phyloP scores from a whole-genome alignment of 2,797 vertebrate genomes.

The Diplodus puntazzo region DNA sequence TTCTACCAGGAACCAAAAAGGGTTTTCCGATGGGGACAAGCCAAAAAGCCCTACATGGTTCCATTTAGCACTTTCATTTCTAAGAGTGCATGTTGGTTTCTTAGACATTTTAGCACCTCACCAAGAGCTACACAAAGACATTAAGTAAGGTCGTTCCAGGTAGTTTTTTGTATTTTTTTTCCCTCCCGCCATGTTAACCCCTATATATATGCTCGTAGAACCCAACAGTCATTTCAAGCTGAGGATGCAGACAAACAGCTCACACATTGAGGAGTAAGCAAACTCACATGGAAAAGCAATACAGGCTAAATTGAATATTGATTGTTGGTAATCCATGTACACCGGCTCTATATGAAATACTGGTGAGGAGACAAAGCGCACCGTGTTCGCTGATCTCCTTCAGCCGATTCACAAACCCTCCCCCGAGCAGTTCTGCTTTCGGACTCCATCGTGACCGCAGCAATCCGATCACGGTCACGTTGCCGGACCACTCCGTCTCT shows the following conservation, averaged over 20 bases:
- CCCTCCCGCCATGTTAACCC: background rate
- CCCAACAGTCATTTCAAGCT: conserved; percentile 19
- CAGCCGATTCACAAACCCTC: conserved; percentile 42
- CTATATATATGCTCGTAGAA: conserved; percentile 15
- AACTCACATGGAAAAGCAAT: conserved; percentile 31
- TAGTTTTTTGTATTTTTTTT: conserved; percentile 5
- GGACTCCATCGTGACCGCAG: conserved; percentile 43
- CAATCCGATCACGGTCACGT: conserved; percentile 44
- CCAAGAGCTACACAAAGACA: conserved; percentile 28
- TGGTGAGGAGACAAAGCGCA: conserved; percentile 51
- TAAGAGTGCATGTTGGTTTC: background rate
- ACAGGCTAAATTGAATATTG: conserved; percentile 74
- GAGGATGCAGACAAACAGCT: conserved; percentile 44
- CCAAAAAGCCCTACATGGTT: too few species aligned
- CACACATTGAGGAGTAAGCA: conserved; percentile 49
- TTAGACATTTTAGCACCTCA: conserved; percentile 53
- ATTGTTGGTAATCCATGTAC: conserved; percentile 69
- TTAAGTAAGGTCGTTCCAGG: background rate
- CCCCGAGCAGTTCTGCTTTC: conserved; percentile 15
- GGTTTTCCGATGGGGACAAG: too few species aligned
- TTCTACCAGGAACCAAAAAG: too few species aligned
- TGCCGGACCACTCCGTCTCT: conserved; percentile 24
- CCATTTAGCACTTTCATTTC: too few species aligned
- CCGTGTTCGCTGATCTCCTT: conserved; percentile 44
- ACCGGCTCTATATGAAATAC: conserved; percentile 58